Conservation (phyloP, 2,113 vertebrate genomes). For the Anoura caudifer region DNA sequence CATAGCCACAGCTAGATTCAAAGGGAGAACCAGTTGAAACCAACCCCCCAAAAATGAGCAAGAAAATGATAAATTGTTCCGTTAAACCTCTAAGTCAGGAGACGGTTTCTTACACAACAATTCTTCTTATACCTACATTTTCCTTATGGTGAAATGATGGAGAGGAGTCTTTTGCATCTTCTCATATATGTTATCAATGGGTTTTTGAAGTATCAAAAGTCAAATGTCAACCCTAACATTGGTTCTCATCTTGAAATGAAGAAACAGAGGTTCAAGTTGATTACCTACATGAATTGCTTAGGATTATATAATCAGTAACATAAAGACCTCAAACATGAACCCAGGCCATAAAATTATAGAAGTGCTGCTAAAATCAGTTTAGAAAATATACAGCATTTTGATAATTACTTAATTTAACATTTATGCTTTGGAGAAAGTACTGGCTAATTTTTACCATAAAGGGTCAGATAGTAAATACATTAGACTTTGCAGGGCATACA, state of each 20-base stretch:
- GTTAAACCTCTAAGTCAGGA: not conserved
- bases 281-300: not conserved
- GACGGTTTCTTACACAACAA: not conserved
- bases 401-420: not conserved
- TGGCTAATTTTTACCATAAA: not conserved
- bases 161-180: not conserved
- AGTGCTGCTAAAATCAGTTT: not conserved
- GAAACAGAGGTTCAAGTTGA: not conserved
- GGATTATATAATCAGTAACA: not conserved
- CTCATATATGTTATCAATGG: not conserved
- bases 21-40: not conserved
- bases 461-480: not conserved
- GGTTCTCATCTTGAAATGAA: constrained; percentile 2
- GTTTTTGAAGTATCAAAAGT: not conserved
- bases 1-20: not conserved
- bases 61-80: not conserved
- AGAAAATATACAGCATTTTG: not conserved
- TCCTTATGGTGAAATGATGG: not conserved
- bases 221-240: not conserved
- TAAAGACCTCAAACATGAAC: constrained; percentile 15
- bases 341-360: constrained; percentile 15
- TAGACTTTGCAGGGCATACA: not conserved
- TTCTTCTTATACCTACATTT: not conserved
- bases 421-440: not conserved
- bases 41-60: not conserved